Conservation (phyloP, 2,797 vertebrate genomes). For the Poecile montanus region DNA sequence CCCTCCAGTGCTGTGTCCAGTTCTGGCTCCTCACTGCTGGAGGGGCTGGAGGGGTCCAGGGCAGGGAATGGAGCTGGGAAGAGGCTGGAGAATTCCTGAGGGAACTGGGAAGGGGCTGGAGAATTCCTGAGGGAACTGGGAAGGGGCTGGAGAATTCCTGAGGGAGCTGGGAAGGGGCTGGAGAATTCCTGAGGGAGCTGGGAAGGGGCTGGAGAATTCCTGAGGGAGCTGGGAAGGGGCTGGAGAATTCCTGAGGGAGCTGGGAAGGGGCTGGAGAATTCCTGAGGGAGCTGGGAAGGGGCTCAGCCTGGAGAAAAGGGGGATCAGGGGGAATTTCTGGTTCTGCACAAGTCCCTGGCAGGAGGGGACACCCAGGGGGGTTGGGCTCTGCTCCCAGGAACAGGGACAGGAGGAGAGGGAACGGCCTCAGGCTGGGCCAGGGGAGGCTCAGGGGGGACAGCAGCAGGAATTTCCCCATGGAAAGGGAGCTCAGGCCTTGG, state of each 20-base stretch:
- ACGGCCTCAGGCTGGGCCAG: background rate
- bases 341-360: background rate
- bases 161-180: background rate
- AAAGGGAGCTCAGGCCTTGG: accelerated
- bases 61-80: background rate
- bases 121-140: background rate
- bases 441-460: accelerated
- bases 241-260: too few relatives aligned
- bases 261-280: background rate
- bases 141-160: background rate
- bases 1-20: background rate
- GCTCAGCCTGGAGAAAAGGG: background rate
- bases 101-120: too few relatives aligned
- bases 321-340: background rate
- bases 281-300: background rate
- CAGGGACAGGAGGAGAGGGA: background rate
- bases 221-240: background rate
- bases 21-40: background rate
- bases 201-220: background rate
- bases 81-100: too few relatives aligned
- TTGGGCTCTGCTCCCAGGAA: background rate
- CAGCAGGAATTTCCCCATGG: background rate
- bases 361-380: background rate
- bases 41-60: background rate
- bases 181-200: background rate